Conservation (phyloP, 2,888 invertebrate genomes). For the Pterostichus madidus region DNA sequence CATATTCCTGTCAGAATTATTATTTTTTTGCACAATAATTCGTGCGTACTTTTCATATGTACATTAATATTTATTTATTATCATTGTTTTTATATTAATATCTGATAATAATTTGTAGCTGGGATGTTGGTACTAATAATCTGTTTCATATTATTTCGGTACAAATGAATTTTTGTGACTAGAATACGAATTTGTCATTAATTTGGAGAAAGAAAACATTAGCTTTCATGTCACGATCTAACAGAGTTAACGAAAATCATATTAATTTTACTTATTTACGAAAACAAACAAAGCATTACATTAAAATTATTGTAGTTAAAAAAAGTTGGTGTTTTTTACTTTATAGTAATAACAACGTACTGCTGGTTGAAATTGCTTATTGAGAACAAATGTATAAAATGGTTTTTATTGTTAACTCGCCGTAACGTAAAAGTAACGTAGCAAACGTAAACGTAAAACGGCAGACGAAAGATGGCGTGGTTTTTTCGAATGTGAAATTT, state of each 20-base stretch:
- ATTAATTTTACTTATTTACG: slow-evolving; percentile 14
- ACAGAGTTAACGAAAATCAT: slow-evolving; percentile 18
- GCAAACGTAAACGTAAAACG: slow-evolving; percentile 28
- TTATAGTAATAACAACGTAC: not conserved
- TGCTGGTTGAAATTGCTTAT: slow-evolving; percentile 24
- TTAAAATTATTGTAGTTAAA: not conserved
- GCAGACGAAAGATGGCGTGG: slow-evolving; percentile 21
- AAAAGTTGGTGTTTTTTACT: not conserved
- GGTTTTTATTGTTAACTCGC: slow-evolving; percentile 15
- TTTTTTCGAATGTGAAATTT: slow-evolving; percentile 59
- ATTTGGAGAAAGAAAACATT: not conserved
- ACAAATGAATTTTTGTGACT: slow-evolving; percentile 9
- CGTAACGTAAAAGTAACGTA: slow-evolving; percentile 14
- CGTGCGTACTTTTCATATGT: no score
- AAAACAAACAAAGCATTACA: not conserved
- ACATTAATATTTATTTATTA: no score
- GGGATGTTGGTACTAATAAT: slow-evolving; percentile 1
- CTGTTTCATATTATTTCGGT: slow-evolving; percentile 20
- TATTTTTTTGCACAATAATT: not conserved
- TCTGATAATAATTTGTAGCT: slow-evolving; percentile 4
- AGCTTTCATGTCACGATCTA: slow-evolving; percentile 10
- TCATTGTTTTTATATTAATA: not conserved
- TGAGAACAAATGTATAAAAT: not conserved
- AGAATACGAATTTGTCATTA: slow-evolving; percentile 27
- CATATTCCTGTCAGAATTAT: not conserved